phyloP scores from a whole-genome alignment of 92 coral and sea anemone genomes.

The Porites cylindrica region DNA sequence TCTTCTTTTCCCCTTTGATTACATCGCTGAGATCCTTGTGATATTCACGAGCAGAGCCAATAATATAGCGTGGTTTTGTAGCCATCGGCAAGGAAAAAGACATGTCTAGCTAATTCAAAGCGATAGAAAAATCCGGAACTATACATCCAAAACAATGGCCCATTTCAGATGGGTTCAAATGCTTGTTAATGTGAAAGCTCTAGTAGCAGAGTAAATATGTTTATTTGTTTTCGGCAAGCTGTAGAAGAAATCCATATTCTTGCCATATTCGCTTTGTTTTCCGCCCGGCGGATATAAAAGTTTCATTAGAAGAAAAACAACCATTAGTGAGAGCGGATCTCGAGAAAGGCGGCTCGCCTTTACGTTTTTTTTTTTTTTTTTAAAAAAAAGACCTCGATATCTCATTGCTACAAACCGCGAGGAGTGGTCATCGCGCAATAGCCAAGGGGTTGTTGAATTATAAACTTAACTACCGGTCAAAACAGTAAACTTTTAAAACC shows the following conservation, averaged over 20 bases:
- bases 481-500: background rate
- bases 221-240: slow-evolving; percentile 26
- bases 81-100: slow-evolving; percentile 29
- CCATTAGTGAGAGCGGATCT: slow-evolving; percentile 44
- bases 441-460: slow-evolving; percentile 40
- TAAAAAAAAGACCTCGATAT: slow-evolving; percentile 12
- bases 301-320: slow-evolving; percentile 37
- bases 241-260: slow-evolving; percentile 20
- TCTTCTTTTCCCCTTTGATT: background rate
- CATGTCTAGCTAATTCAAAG: slow-evolving; percentile 27
- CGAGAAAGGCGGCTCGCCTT: slow-evolving; percentile 39
- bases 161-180: slow-evolving; percentile 53
- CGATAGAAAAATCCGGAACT: slow-evolving; percentile 22
- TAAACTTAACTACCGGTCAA: slow-evolving; percentile 31
- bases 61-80: background rate
- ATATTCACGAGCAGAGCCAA: slow-evolving; percentile 1
- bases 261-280: slow-evolving; percentile 6
- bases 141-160: background rate
- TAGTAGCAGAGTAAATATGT: slow-evolving; percentile 42
- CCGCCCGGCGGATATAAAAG: slow-evolving; percentile 39
- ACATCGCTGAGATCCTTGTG: background rate
- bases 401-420: slow-evolving; percentile 27
- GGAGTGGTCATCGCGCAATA: slow-evolving; percentile 34
- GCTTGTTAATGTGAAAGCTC: slow-evolving; percentile 49
- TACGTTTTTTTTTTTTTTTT: background rate